Percentiles rank a stretch among this genome's conserved stretches.
These are phyloP conservation scores for Acropternis orthonyx DNA, from an alignment of 2,797 vertebrate species.

Conservation along the genomic window DNA sequence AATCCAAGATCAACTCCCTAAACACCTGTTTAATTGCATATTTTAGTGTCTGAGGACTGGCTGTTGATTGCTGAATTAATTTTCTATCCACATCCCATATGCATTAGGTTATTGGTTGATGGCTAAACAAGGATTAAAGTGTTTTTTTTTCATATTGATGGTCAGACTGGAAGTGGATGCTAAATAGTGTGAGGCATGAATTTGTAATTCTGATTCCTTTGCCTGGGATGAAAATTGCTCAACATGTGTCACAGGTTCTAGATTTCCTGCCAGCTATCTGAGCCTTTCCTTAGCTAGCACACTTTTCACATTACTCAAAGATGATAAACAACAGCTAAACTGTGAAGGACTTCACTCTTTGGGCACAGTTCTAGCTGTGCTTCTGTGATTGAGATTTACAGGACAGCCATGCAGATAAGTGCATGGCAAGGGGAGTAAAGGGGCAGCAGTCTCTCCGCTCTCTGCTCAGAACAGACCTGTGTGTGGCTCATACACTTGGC, in stretches of 20 bases:
- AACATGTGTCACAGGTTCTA: conserved; percentile 59
- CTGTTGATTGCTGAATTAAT: conserved; percentile 1
- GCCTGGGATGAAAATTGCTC: conserved; percentile 51
- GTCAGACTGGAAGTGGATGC: not conserved
- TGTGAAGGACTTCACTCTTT: not conserved
- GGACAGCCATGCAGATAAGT: not conserved
- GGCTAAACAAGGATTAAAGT: not conserved
- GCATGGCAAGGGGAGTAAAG: not conserved
- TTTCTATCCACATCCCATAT: conserved; percentile 76
- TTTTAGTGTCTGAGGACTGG: conserved; percentile 51
- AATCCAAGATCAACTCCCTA: conserved; percentile 71
- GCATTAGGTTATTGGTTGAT: conserved; percentile 29
- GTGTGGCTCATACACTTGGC: accelerated
- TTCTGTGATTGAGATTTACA: not conserved
- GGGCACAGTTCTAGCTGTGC: not conserved
- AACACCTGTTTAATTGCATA: conserved; percentile 86
- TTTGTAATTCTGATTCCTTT: conserved; percentile 12
- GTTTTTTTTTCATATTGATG: not conserved
- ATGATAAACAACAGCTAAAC: conserved; percentile 44
- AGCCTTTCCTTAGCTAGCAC: not conserved
- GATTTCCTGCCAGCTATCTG: conserved; percentile 30
- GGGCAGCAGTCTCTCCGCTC: not conserved
- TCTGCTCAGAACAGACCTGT: not conserved
- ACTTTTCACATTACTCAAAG: conserved; percentile 12
- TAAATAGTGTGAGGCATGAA: not conserved